These are phyloP conservation scores for Reticulitermes lucifugus DNA, from an alignment of 2,888 invertebrate genomes.

Conservation along the genomic window DNA sequence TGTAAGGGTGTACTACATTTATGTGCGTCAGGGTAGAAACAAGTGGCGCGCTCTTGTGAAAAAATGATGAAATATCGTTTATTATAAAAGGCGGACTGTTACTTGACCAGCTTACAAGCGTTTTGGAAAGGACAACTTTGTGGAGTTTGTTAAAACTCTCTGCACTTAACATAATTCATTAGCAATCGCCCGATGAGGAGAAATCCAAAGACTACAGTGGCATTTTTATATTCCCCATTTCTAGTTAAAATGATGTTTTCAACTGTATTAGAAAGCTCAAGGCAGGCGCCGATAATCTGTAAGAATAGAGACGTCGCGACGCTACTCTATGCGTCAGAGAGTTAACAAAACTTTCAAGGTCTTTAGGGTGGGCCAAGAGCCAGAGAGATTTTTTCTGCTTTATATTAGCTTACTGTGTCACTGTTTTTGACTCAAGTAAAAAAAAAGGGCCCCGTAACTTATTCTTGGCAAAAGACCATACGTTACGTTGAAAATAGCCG, in stretches of 20 bases:
- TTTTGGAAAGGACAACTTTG: no score
- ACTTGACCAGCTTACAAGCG: no score
- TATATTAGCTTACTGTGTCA: neutral
- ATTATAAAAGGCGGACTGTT: no score
- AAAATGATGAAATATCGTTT: no score
- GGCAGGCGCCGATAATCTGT: neutral
- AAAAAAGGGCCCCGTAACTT: no score
- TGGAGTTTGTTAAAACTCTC: no score
- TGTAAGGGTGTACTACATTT: no score
- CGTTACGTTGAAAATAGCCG: neutral
- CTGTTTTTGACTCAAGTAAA: neutral
- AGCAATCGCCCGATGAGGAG: no score
- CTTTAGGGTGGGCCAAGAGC: neutral
- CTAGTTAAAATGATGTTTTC: neutral
- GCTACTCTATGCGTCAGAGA: neutral
- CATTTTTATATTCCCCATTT: neutral
- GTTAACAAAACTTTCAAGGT: neutral
- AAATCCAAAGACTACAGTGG: no score
- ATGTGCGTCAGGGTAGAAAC: no score
- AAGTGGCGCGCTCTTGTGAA: no score
- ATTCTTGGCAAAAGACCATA: neutral
- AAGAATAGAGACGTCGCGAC: constrained; percentile 4
- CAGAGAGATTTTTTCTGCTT: neutral
- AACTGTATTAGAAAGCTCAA: neutral
- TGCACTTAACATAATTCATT: no score